Evolutionary conservation across 2,888 invertebrate species (phyloP).

Genomic region (Cheilosia impressa): DNA sequence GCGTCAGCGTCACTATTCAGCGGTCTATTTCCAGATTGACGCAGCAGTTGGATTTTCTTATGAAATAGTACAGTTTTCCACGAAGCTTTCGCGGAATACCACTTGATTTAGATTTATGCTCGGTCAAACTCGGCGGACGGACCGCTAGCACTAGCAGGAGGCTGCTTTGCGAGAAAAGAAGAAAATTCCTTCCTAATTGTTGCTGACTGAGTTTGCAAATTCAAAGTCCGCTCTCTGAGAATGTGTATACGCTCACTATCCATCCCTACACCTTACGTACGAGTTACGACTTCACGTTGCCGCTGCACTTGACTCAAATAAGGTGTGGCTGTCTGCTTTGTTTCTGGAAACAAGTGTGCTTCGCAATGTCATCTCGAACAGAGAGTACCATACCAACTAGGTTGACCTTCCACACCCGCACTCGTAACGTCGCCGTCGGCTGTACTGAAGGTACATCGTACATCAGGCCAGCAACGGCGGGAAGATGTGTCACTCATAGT

Average conservation of each 20-base stretch:
- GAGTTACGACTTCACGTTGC: constrained; percentile 17
- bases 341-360: neutral
- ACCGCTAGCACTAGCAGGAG: too few relatives aligned
- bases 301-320: constrained; percentile 44
- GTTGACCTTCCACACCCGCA: constrained; percentile 68
- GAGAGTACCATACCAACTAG: constrained; percentile 5
- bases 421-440: neutral
- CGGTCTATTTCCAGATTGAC: constrained; percentile 69
- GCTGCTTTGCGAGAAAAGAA: neutral
- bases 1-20: constrained; percentile 56
- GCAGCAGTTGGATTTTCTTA: constrained; percentile 72
- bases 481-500: constrained; percentile 54
- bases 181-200: neutral
- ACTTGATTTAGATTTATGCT: neutral
- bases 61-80: constrained; percentile 33
- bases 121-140: neutral
- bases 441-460: neutral
- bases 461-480: neutral
- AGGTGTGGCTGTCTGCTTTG: neutral
- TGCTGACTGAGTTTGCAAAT: neutral
- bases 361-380: constrained; percentile 48
- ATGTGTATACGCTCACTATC: neutral
- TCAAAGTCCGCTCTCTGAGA: constrained; percentile 16
- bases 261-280: too few relatives aligned
- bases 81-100: constrained; percentile 7